Evolutionary conservation across 1,140 invertebrate genomes (phyloP), one percentile per base, ranked within the genome.

Genomic region (Lithobius niger): DNA sequence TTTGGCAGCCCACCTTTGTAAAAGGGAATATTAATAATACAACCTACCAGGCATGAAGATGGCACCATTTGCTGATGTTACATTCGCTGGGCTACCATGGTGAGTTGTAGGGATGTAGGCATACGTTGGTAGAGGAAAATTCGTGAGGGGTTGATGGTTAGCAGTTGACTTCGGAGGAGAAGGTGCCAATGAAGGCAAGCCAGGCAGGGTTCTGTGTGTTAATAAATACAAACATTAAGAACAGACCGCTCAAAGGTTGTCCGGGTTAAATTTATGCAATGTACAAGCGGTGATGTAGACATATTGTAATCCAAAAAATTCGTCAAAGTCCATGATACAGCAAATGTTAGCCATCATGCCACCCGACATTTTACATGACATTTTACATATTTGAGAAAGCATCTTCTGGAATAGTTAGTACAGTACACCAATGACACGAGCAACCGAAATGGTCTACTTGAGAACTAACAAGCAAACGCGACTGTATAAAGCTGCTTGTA

Each of bases 221-320:
- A 36, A n/a, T 36, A n/a, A 36, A 36, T 36, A 10, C 6, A 36
- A 10, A 36, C n/a, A 36, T 10, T n/a, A 36, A 36, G 31, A 6
- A 36, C 6, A 36, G n/a, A 36, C 31, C 6, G 6, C 31, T 36
- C n/a, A n/a, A 10, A 36, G n/a, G 6, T 36, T 36, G n/a, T 6
- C 6, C 6, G 6, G 31, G n/a, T 10, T 10, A 36, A 36, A n/a
- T 10, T 10, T 36, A 6, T n/a, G 6, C 31, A 26, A 57, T 40
- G 43, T 57, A 62, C 19, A 57, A 44, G 21, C 52, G 55, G 19
- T 56, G 58, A n/a, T 28, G 40, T 31, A 54, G 52, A 26, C 49
- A 19, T 42, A 56, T 19, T 21, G 54, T 28, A 24, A 54, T 21
- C 16, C 57, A 24, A 10, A 52, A 51, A 21, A 42, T 21, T 55